Evolutionary conservation across 2,888 invertebrate genomes (phyloP), one percentile per base, ranked within the genome.

Genomic region (Cancer borealis): DNA sequence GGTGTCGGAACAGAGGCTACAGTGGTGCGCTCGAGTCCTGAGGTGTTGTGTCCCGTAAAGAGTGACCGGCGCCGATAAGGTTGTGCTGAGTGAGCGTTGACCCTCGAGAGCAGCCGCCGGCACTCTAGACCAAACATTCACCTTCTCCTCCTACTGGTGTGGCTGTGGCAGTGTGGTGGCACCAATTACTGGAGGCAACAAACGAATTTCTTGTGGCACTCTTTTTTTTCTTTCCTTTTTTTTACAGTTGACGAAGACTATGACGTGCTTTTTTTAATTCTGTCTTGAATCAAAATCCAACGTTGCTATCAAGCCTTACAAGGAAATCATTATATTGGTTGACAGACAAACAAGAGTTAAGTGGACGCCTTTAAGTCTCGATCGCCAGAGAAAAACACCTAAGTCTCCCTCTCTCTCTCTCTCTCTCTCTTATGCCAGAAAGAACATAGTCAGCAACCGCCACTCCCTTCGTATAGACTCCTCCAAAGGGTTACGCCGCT

Each of bases 1-100:
- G 54, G 54, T n/a, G n/a, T 26, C 26, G 26, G 26, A 26, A 26
- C 73, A 26, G 73, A 73, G 73, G 26, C 26, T 8, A 73, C 73
- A 30, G 39, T n/a, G 84, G 21, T 14, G 66, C 66, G 66, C 66
- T 17, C 8, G 12, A 84, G 30, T 84, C 84, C 39, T 4, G 17
- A 14, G 21, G 84, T 84, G 84, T 84, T 84, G 47, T 90, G 90
- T 90, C 60, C 90, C 90, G 47, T 54, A 54, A 49, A 39, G 90
- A 49, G 47, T 49, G 88, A 49, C 88, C 90, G 54, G 60, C 54
- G 54, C 90, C 54, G 91, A 91, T 91, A 66, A 39, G 73, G 91
- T 88, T 49, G 91, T 91, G 91, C 66, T 91, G 91, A 91, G 91
- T 91, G 91, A 66, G 91, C 66, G 91, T 60, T 91, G 91, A 91